Percentiles rank a stretch among this genome's conserved stretches.
Evolutionary conservation across 1,140 invertebrate genomes (phyloP).

Genomic region (Coboldia fuscipes): DNA sequence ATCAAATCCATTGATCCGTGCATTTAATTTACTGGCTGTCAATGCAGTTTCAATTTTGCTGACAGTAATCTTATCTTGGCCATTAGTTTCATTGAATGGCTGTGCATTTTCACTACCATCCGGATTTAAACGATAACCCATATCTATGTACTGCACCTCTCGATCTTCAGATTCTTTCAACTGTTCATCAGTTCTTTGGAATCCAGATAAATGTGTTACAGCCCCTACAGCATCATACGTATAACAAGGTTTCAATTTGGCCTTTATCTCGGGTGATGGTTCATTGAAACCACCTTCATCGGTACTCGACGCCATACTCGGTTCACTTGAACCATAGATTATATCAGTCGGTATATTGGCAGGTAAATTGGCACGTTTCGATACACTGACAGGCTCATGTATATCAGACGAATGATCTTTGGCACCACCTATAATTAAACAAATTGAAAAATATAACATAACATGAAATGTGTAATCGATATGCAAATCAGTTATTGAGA

Average conservation of each 20-base stretch:
- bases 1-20: neutral
- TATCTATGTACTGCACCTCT: slow-evolving; percentile 18
- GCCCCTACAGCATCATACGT: slow-evolving; percentile 8
- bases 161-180: slow-evolving; percentile 5
- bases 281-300: slow-evolving; percentile 43
- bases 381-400: neutral
- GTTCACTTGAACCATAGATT: slow-evolving; percentile 27
- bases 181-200: slow-evolving; percentile 4
- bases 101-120: slow-evolving; percentile 19
- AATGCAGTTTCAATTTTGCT: slow-evolving; percentile 7
- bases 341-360: slow-evolving; percentile 38
- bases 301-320: slow-evolving; percentile 27
- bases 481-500: neutral
- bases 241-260: slow-evolving; percentile 27
- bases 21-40: slow-evolving; percentile 9
- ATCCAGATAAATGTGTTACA: neutral
- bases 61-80: slow-evolving; percentile 14
- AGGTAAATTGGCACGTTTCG: neutral
- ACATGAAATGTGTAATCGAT: neutral
- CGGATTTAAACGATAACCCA: slow-evolving; percentile 20
- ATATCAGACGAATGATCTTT: too few relatives aligned
- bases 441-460: too few relatives aligned
- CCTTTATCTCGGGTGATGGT: slow-evolving; percentile 36
- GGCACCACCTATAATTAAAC: too few relatives aligned
- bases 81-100: slow-evolving; percentile 15